A percentile compares a stretch with the other conserved stretches of the same genome.
phyloP scores from a whole-genome alignment of 2,113 vertebrate genomes.

The Perca flavescens region DNA sequence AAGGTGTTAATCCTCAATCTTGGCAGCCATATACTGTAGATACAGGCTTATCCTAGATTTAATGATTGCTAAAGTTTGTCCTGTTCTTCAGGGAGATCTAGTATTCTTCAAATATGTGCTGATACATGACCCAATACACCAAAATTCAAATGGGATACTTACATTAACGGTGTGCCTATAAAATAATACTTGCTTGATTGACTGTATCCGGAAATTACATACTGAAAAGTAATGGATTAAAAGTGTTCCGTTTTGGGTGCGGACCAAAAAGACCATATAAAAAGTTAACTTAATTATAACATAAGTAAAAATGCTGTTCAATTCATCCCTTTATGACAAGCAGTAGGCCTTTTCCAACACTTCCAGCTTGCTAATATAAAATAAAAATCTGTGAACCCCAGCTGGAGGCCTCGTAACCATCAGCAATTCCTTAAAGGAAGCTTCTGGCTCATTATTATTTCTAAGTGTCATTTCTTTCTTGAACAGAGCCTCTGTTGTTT shows the following conservation, averaged over 20 bases:
- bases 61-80: constrained; percentile 43
- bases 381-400: constrained; percentile 66
- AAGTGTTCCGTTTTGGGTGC: background rate
- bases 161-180: constrained; percentile 23
- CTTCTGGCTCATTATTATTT: constrained; percentile 69
- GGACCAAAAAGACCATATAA: constrained; percentile 6
- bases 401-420: constrained; percentile 65
- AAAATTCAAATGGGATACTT: constrained; percentile 35
- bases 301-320: background rate
- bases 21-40: constrained; percentile 55
- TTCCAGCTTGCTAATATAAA: constrained; percentile 50
- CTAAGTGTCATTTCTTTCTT: constrained; percentile 71
- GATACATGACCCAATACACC: constrained; percentile 24
- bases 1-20: constrained; percentile 71
- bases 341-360: constrained; percentile 29
- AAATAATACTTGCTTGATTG: constrained; percentile 17
- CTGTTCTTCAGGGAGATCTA: constrained; percentile 36
- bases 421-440: constrained; percentile 50
- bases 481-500: constrained; percentile 79
- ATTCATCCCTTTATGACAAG: constrained; percentile 11
- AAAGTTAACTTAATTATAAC: constrained; percentile 15
- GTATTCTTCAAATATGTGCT: constrained; percentile 52
- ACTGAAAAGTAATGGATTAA: background rate
- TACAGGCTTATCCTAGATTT: constrained; percentile 47
- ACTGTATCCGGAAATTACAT: constrained; percentile 15